These are phyloP conservation scores for Actinemys pallida DNA, from an alignment of 2,113 vertebrate species.

Conservation along the genomic window DNA sequence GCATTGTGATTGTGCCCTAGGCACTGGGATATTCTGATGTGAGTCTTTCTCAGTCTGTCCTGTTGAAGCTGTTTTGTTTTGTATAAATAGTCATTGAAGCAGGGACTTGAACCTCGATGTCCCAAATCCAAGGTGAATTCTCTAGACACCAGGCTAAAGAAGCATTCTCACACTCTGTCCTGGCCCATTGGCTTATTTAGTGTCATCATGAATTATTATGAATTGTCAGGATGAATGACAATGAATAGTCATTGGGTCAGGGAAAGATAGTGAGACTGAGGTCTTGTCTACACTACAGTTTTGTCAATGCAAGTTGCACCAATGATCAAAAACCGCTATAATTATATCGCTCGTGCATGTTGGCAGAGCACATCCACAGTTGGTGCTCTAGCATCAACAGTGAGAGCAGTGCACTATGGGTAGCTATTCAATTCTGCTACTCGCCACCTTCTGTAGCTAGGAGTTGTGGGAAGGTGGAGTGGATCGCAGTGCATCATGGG, in stretches of 20 bases:
- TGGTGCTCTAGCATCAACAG: no score
- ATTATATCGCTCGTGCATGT: no score
- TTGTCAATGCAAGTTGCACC: no score
- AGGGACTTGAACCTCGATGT: not conserved
- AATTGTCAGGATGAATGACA: not conserved
- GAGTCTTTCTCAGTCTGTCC: not conserved
- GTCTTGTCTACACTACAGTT: not conserved
- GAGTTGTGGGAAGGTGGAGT: no score
- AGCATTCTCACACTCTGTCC: not conserved
- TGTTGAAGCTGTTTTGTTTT: not conserved
- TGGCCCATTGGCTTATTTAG: not conserved
- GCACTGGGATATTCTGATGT: not conserved
- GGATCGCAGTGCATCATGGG: no score
- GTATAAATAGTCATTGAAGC: not conserved
- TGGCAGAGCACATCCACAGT: no score
- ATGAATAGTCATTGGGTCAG: not conserved
- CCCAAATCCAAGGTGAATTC: not conserved
- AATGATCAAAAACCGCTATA: no score
- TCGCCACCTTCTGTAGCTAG: no score
- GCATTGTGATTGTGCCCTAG: not conserved
- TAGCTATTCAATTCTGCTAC: no score
- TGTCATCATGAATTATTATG: not conserved
- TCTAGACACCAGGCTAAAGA: not conserved
- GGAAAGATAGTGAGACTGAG: not conserved
- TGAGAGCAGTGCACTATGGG: no score